A percentile compares a stretch with the other conserved stretches of the same genome.
Evolutionary conservation across 2,888 invertebrate species (phyloP).

Genomic region (Limnephilus auricula): DNA sequence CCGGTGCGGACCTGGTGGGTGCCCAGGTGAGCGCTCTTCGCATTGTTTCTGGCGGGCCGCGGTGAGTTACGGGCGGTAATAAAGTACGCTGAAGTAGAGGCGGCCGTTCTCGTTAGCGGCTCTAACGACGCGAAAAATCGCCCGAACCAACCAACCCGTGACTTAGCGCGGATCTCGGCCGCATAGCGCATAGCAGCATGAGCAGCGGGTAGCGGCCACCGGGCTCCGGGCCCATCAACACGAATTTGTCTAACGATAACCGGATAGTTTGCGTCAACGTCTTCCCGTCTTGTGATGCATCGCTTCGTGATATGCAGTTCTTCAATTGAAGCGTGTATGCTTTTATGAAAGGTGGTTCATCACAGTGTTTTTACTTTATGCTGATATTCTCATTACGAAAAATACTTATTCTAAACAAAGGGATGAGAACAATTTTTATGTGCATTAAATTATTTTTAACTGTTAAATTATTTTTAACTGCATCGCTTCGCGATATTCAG

Average conservation of each 20-base stretch:
- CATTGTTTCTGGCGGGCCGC: slow-evolving; percentile 54
- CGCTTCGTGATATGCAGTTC: background rate
- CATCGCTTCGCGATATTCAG: background rate
- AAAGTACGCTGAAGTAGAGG: slow-evolving; percentile 53
- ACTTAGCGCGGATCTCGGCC: slow-evolving; percentile 13
- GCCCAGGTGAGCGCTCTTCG: slow-evolving; percentile 47
- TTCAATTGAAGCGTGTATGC: background rate
- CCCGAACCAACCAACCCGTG: slow-evolving; percentile 42
- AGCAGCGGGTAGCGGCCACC: background rate
- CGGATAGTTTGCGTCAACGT: background rate
- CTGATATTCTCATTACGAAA: background rate
- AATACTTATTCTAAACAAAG: too few relatives aligned
- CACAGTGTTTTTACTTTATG: background rate
- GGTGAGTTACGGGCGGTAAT: slow-evolving; percentile 54
- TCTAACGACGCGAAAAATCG: slow-evolving; percentile 64
- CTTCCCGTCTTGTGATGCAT: background rate
- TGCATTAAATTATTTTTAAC: too few relatives aligned
- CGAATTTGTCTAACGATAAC: background rate
- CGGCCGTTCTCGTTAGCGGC: slow-evolving; percentile 59
- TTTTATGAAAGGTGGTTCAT: background rate
- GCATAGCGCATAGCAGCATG: background rate
- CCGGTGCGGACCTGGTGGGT: background rate
- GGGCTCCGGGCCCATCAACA: background rate
- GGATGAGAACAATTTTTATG: too few relatives aligned
- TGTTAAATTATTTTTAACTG: too few relatives aligned